A percentile compares a stretch with the other conserved stretches of the same genome.
phyloP scores from a whole-genome alignment of 92 coral and sea anemone species.

The Paragorgia papillata region DNA sequence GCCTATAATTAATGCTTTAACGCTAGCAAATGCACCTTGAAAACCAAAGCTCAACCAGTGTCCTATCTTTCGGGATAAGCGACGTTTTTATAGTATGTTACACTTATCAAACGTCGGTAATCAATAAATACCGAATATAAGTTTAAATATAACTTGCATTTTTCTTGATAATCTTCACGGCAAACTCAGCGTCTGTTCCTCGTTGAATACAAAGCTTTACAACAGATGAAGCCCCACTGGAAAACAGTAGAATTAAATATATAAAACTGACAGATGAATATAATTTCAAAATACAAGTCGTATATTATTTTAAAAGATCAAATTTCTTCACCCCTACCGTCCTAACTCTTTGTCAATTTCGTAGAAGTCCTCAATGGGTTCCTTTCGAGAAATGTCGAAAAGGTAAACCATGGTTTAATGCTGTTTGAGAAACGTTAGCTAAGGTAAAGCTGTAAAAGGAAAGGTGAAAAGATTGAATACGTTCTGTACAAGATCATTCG shows the following conservation, averaged over 20 bases:
- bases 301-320: conserved; percentile 8
- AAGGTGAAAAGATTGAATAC: too few relatives aligned
- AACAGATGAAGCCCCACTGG: conserved; percentile 95
- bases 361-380: conserved; percentile 76
- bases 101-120: too few relatives aligned
- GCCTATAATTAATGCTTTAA: too few relatives aligned
- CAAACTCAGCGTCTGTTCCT: conserved; percentile 79
- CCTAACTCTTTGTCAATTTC: conserved; percentile 75
- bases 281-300: background rate
- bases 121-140: too few relatives aligned
- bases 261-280: background rate
- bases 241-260: conserved; percentile 30
- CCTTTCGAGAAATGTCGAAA: conserved; percentile 74
- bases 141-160: too few relatives aligned
- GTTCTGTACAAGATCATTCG: too few relatives aligned
- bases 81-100: too few relatives aligned
- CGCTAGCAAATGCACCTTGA: too few relatives aligned
- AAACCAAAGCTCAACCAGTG: too few relatives aligned
- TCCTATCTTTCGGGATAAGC: too few relatives aligned
- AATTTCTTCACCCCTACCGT: conserved; percentile 60
- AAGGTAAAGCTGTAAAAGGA: too few relatives aligned
- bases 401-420: conserved; percentile 58
- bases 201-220: conserved; percentile 77
- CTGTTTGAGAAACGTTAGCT: background rate
- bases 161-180: conserved; percentile 87